A percentile compares a stretch with the other conserved stretches of the same genome.
These are phyloP conservation scores for Hypena proboscidalis DNA, from an alignment of 2,888 invertebrate genomes.

Conservation along the genomic window DNA sequence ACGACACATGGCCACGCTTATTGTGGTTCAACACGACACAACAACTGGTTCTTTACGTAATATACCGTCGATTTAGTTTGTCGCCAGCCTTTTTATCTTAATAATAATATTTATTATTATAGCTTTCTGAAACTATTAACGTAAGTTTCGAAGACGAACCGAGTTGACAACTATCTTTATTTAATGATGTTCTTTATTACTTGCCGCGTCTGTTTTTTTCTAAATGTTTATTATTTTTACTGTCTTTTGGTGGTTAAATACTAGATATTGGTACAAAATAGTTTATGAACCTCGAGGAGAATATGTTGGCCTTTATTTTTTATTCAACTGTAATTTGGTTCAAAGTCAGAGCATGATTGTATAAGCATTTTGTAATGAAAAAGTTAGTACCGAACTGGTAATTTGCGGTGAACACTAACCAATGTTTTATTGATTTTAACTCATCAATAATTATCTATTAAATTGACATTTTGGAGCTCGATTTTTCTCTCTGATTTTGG, in stretches of 20 bases:
- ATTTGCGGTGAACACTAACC: no score
- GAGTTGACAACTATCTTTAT: constrained; percentile 27
- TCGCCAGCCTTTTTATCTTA: constrained; percentile 40
- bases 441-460: no score
- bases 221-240: constrained; percentile 27
- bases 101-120: constrained; percentile 52
- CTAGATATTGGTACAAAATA: not conserved
- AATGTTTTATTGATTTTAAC: no score
- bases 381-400: no score
- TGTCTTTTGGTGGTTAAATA: constrained; percentile 2
- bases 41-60: constrained; percentile 38
- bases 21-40: constrained; percentile 57
- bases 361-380: no score
- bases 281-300: not conserved
- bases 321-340: no score
- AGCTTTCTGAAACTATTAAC: constrained; percentile 44
- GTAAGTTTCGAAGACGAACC: constrained; percentile 36
- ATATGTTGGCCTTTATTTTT: no score
- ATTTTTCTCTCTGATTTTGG: no score
- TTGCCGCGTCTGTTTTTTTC: constrained; percentile 10
- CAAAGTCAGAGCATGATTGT: not conserved
- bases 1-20: constrained; percentile 59
- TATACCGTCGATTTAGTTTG: constrained; percentile 41
- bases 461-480: no score
- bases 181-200: constrained; percentile 28